Evolutionary conservation across 2,888 invertebrate genomes (phyloP).

Genomic region (Andrena bicolor): DNA sequence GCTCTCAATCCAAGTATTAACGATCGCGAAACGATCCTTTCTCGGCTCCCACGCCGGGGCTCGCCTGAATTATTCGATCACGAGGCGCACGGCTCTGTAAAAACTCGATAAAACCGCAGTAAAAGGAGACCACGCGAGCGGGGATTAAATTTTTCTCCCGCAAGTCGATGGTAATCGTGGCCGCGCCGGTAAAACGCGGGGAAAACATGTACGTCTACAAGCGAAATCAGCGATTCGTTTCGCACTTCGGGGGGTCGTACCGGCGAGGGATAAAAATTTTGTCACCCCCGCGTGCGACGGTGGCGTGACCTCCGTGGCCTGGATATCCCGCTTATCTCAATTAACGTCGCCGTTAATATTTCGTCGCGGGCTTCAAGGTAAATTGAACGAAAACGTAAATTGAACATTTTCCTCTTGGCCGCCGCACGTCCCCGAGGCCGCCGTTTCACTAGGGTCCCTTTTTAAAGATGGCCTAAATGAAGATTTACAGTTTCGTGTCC

Average conservation of each 20-base stretch:
- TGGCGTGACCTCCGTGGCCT: conserved; percentile 54
- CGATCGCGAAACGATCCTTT: conserved; percentile 9
- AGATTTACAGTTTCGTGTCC: conserved; percentile 44
- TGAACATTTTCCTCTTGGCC: not conserved
- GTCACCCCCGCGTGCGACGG: conserved; percentile 33
- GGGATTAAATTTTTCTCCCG: conserved; percentile 41
- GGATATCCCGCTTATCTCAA: conserved; percentile 64
- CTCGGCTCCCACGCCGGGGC: not conserved
- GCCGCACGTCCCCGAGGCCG: not conserved
- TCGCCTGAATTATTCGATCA: conserved; percentile 22
- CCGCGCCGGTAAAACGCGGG: not conserved
- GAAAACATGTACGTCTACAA: conserved; percentile 10
- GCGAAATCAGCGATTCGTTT: conserved; percentile 42
- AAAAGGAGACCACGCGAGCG: conserved; percentile 35
- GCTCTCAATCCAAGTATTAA: conserved; percentile 17
- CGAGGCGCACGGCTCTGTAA: not conserved
- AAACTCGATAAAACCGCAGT: conserved; percentile 36
- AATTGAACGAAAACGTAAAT: conserved; percentile 43
- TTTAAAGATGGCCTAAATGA: conserved; percentile 51
- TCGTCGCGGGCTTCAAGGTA: conserved; percentile 51
- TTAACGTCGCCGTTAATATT: conserved; percentile 70
- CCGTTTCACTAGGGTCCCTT: not conserved
- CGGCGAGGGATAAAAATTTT: conserved; percentile 53
- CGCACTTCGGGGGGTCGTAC: not conserved
- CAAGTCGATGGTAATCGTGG: conserved; percentile 33